These are phyloP conservation scores for Nymphalis c-album DNA, from an alignment of 2,888 invertebrate species.

Conservation along the genomic window DNA sequence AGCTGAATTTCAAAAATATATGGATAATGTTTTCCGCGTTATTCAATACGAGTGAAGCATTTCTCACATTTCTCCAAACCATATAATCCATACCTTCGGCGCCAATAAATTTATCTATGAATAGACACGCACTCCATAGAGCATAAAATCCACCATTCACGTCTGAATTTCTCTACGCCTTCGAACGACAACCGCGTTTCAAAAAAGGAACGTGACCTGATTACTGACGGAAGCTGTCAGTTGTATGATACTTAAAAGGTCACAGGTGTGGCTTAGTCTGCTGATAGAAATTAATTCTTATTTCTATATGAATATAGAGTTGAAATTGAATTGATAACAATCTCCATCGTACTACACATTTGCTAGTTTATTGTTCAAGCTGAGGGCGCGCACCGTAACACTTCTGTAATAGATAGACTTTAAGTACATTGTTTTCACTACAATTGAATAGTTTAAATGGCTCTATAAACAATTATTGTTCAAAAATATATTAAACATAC, in stretches of 20 bases:
- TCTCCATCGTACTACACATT: conserved; percentile 47
- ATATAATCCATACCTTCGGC: conserved; percentile 34
- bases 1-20: too few relatives aligned
- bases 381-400: conserved; percentile 52
- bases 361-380: conserved; percentile 62
- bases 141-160: conserved; percentile 43
- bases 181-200: conserved; percentile 62
- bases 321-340: conserved; percentile 44
- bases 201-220: conserved; percentile 76
- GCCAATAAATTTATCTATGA: conserved; percentile 44
- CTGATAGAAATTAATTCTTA: conserved; percentile 50
- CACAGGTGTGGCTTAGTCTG: conserved; percentile 50
- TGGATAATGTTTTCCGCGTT: too few relatives aligned
- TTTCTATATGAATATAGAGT: conserved; percentile 40
- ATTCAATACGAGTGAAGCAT: neutral
- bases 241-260: conserved; percentile 59
- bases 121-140: conserved; percentile 41
- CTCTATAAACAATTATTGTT: conserved; percentile 16
- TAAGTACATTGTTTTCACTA: conserved; percentile 45
- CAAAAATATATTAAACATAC: conserved; percentile 11
- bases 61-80: conserved; percentile 2
- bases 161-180: conserved; percentile 46
- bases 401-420: conserved; percentile 56
- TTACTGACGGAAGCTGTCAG: conserved; percentile 77
- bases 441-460: conserved; percentile 40